A percentile compares a stretch with the other conserved stretches of the same genome.
phyloP scores from a whole-genome alignment of 2,113 vertebrate genomes.

The Rhinogobius similis region DNA sequence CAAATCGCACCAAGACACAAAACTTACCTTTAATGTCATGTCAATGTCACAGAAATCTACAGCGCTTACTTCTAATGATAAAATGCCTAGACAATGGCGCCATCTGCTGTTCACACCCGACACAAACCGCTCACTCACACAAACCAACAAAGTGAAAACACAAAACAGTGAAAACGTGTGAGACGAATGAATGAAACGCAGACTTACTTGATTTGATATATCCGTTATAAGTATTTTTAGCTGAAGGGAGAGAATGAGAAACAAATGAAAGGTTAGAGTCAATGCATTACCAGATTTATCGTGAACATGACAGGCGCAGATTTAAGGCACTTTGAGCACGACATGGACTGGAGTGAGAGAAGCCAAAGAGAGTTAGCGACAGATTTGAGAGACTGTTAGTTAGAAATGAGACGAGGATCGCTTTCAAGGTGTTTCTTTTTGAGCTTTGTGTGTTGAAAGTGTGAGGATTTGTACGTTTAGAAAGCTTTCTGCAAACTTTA shows the following conservation, averaged over 20 bases:
- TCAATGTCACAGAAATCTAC: no score
- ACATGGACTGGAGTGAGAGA: slow-evolving; percentile 23
- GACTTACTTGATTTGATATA: slow-evolving; percentile 86
- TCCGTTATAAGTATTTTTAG: slow-evolving; percentile 86
- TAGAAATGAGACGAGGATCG: no score
- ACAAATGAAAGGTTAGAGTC: slow-evolving; percentile 71
- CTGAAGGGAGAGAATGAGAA: slow-evolving; percentile 73
- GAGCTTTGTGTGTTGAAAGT: no score
- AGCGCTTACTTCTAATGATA: background rate
- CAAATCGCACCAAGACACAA: no score
- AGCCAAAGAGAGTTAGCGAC: slow-evolving; percentile 54
- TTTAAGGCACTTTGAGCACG: slow-evolving; percentile 44
- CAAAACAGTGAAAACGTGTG: slow-evolving; percentile 4
- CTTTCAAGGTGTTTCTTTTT: no score
- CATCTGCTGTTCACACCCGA: slow-evolving; percentile 60
- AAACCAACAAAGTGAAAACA: background rate
- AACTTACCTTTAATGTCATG: no score
- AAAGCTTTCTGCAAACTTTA: no score
- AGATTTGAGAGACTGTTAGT: slow-evolving; percentile 23
- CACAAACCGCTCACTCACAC: slow-evolving; percentile 18
- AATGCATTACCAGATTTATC: background rate
- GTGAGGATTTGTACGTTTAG: no score
- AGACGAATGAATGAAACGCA: slow-evolving; percentile 40
- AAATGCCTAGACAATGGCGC: slow-evolving; percentile 44
- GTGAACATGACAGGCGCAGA: slow-evolving; percentile 13